Percentiles rank a stretch among this genome's conserved stretches.
Conservation (phyloP, 37 sponge, comb jelly and placozoan genomes). For the Oopsacas minuta region DNA sequence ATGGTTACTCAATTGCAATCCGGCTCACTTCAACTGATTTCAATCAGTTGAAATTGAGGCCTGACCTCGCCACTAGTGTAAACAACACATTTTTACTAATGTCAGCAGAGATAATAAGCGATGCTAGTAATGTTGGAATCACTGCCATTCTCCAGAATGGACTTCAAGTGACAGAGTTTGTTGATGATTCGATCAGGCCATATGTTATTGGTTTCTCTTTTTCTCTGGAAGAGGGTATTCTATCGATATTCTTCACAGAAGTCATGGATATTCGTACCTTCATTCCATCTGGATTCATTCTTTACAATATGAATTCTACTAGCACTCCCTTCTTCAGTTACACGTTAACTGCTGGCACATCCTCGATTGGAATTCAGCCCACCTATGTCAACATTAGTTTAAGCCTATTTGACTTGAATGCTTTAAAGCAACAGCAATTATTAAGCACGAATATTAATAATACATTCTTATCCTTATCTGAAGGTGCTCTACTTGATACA, state of each 20-base stretch:
- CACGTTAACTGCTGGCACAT: conserved; percentile 30
- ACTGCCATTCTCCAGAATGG: conserved; percentile 28
- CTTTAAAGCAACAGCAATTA: conserved; percentile 27
- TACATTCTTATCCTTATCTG: conserved; percentile 31
- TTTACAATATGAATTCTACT: conserved; percentile 26
- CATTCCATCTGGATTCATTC: conserved; percentile 37
- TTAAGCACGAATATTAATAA: conserved; percentile 29
- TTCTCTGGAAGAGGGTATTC: conserved; percentile 29
- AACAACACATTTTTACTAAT: conserved; percentile 57
- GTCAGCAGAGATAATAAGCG: conserved; percentile 28
- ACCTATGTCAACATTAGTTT: conserved; percentile 22
- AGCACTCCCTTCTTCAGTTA: not conserved
- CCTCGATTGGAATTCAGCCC: not conserved
- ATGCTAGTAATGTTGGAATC: conserved; percentile 44
- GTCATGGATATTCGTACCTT: conserved; percentile 55
- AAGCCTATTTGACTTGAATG: conserved; percentile 32
- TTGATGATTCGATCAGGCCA: conserved; percentile 51
- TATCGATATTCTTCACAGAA: conserved; percentile 54
- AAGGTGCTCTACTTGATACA: conserved; percentile 45
- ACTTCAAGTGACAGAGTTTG: conserved; percentile 42
- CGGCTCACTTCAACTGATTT: conserved; percentile 41
- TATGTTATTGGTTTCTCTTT: conserved; percentile 55
- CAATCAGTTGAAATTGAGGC: conserved; percentile 45
- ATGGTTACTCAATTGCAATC: conserved; percentile 47
- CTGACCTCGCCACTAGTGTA: conserved; percentile 44